These are phyloP conservation scores for Phasianus colchicus DNA, from an alignment of 2,113 vertebrate species.

Conservation along the genomic window DNA sequence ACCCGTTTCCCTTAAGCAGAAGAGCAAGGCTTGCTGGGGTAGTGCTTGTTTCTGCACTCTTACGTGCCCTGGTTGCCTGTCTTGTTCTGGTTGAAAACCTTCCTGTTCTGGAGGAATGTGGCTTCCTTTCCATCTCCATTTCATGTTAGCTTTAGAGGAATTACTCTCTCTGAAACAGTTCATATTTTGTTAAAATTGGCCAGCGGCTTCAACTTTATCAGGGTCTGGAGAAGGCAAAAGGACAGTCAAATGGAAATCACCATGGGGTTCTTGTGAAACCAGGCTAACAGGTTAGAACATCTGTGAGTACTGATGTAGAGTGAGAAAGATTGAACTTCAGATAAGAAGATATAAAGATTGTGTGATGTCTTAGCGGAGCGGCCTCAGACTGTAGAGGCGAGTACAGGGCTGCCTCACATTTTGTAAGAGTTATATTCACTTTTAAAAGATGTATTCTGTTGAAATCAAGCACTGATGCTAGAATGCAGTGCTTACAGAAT, in stretches of 20 bases:
- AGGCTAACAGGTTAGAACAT: neutral
- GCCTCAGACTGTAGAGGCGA: neutral
- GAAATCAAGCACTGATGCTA: neutral
- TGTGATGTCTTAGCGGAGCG: neutral
- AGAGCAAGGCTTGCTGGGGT: neutral
- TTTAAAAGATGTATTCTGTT: neutral
- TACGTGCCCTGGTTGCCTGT: rapidly evolving
- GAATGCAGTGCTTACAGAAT: neutral
- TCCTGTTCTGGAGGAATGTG: neutral
- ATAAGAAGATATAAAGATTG: neutral
- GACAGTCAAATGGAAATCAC: neutral
- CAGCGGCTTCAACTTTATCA: neutral
- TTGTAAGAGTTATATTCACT: neutral
- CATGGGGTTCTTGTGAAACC: neutral
- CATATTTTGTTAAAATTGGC: neutral
- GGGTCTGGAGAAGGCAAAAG: neutral
- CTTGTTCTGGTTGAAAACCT: neutral
- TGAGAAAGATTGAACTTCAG: neutral
- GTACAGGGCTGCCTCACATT: neutral
- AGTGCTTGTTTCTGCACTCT: neutral
- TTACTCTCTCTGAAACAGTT: neutral
- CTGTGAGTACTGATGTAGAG: neutral
- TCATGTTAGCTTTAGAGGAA: neutral
- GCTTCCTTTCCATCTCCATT: neutral
- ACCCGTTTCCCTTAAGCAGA: neutral